A percentile compares a stretch with the other conserved stretches of the same genome.
Evolutionary conservation across 2,113 vertebrate species (phyloP).

Genomic region (Carassius gibelio): DNA sequence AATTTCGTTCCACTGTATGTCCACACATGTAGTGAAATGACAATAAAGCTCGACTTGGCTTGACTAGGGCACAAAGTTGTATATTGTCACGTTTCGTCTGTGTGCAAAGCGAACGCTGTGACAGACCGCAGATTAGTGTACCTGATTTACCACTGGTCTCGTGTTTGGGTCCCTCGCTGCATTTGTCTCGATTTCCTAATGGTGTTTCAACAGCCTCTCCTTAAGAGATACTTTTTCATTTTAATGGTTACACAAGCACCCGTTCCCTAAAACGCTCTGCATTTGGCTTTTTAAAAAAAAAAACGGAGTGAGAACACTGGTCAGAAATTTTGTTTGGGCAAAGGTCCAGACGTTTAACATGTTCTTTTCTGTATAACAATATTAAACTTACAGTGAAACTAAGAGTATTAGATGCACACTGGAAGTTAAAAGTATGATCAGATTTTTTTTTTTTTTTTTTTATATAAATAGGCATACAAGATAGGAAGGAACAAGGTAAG

Average conservation of each 20-base stretch:
- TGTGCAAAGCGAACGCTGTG: not conserved
- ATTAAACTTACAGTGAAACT: not conserved
- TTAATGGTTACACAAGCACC: slow-evolving; percentile 76
- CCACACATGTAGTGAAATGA: too few species aligned
- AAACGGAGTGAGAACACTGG: not conserved
- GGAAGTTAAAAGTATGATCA: not conserved
- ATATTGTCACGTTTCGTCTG: not conserved
- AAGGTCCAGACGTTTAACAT: not conserved
- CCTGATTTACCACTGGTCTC: slow-evolving; percentile 77
- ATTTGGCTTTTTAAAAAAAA: slow-evolving; percentile 13
- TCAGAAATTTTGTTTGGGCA: not conserved
- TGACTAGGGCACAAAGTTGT: not conserved
- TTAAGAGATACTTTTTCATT: slow-evolving; percentile 78
- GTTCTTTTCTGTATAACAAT: not conserved
- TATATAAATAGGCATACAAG: too few species aligned
- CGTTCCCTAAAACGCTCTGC: slow-evolving; percentile 47
- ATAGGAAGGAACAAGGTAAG: too few species aligned
- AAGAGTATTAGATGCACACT: not conserved
- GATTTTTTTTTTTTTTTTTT: too few species aligned
- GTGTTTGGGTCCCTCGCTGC: slow-evolving; percentile 66
- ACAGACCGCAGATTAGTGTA: slow-evolving; percentile 68
- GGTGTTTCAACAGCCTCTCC: slow-evolving; percentile 78
- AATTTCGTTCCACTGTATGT: too few species aligned
- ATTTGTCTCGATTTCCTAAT: slow-evolving; percentile 84
- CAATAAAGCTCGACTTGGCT: too few species aligned